Base-by-base conservation (phyloP, 2,113 vertebrate genomes). In the Cebus imitator region DNA sequence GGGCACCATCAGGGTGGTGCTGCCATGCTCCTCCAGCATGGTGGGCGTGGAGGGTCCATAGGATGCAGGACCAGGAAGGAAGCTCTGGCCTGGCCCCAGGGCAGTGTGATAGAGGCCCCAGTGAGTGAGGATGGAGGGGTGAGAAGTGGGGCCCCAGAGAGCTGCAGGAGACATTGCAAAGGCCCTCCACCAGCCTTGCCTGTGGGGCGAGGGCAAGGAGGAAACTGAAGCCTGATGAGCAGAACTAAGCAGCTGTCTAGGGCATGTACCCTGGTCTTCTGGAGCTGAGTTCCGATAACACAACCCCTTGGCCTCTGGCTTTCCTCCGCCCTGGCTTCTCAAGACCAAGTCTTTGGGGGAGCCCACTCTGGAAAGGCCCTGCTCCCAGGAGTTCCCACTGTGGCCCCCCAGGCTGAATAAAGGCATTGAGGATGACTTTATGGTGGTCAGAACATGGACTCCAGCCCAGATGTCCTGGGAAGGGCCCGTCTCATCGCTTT, bases 231-330 rank as follows among this genome's bases (percentile, higher is more conserved):
- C 20, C 90, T 73, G 30, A 6, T 12, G 40, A 45, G n/a, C 50
- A 61, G 87, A 50, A 8, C n/a, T 9, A 48, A 40, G 55, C 25
- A 3, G 21, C 50, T 45, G 35, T 40, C 78, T 58, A 0, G 20
- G 25, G 87, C 6, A 17, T 37, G 52, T 37, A 7, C 57, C 11
- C 0, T 18, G 73, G 64, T 25, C 9, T 40, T 61, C 35, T 8
- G 18, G 21, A 32, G 9, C 92, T 66, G 79, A 85, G 40, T 20
- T 55, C 32, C 52, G 87, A 70, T 27, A 17, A 11, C 20, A 8
- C 0, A 0, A 79, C 9, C 16, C 52, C 18, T 58, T 76, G 5
- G 37, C 14, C 3, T 16, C 20, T 0, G 3, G 8, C 43, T 85
- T 25, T 58, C 66, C 64, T 92, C 8, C 27, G 43, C 25, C 25